Evolutionary conservation across 1,140 invertebrate genomes (phyloP).

Genomic region (Drosophila aff.): DNA sequence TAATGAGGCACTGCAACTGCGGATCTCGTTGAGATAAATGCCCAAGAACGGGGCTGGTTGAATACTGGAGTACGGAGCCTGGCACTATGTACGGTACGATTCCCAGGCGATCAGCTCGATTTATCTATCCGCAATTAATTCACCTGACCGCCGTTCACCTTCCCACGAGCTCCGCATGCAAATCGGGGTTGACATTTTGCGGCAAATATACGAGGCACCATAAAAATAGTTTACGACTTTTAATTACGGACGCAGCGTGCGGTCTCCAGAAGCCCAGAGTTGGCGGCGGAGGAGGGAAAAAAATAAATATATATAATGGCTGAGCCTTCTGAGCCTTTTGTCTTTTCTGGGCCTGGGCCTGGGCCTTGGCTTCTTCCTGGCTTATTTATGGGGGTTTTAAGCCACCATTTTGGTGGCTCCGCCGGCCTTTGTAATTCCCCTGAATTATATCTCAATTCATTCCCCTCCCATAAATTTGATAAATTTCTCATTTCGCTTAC

Average conservation of each 20-base stretch:
- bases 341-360: slow-evolving; percentile 15
- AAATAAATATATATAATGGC: slow-evolving; percentile 47
- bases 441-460: slow-evolving; percentile 82
- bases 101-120: slow-evolving; percentile 29
- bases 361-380: slow-evolving; percentile 19
- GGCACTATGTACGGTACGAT: slow-evolving; percentile 8
- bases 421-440: slow-evolving; percentile 70
- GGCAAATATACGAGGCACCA: slow-evolving; percentile 74
- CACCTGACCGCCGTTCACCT: slow-evolving; percentile 50
- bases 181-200: slow-evolving; percentile 78
- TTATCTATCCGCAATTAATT: slow-evolving; percentile 56
- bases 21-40: slow-evolving; percentile 48
- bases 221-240: slow-evolving; percentile 81
- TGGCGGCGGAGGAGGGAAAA: background rate
- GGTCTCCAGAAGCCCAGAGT: slow-evolving; percentile 40
- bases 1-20: slow-evolving; percentile 58
- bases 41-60: background rate
- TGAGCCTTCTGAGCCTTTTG: slow-evolving; percentile 61
- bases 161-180: slow-evolving; percentile 70
- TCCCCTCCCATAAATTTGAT: slow-evolving; percentile 75
- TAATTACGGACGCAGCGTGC: slow-evolving; percentile 77
- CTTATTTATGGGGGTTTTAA: slow-evolving; percentile 76
- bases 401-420: slow-evolving; percentile 68
- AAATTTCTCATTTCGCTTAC: slow-evolving; percentile 78
- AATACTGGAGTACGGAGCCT: background rate